phyloP scores from a whole-genome alignment of 2,888 invertebrate genomes.

The Cataglyphis rosenhaueri region DNA sequence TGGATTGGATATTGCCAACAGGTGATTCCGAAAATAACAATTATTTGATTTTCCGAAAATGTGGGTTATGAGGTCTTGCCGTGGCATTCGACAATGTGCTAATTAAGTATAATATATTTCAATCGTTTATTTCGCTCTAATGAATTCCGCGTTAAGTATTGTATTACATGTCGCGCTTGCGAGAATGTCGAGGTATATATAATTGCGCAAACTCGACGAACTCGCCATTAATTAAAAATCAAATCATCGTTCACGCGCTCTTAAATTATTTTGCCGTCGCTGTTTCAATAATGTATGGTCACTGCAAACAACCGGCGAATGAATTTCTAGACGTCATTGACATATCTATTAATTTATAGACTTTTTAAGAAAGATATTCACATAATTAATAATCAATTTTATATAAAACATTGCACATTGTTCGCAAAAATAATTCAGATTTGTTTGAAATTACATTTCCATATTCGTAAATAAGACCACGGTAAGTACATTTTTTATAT shows the following conservation, averaged over 20 bases:
- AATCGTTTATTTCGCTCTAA: constrained; percentile 56
- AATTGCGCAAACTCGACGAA: constrained; percentile 45
- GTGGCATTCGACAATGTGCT: constrained; percentile 61
- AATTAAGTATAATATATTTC: constrained; percentile 67
- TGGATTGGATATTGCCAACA: constrained; percentile 76
- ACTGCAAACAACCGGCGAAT: neutral
- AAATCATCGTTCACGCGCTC: constrained; percentile 37
- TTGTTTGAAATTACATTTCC: neutral
- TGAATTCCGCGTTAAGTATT: constrained; percentile 56
- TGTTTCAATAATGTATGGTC: constrained; percentile 10
- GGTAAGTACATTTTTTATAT: constrained; percentile 38
- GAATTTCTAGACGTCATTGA: constrained; percentile 4
- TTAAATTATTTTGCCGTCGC: constrained; percentile 46
- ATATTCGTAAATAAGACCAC: constrained; percentile 14
- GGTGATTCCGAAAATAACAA: constrained; percentile 75
- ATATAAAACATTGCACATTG: neutral
- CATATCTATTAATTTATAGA: neutral
- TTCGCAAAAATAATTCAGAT: constrained; percentile 10
- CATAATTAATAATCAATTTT: neutral
- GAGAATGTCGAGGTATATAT: constrained; percentile 47
- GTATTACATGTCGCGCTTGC: constrained; percentile 35
- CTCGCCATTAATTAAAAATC: constrained; percentile 55
- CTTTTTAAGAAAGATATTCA: neutral
- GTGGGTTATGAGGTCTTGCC: constrained; percentile 72
- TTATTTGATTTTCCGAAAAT: constrained; percentile 73